Percentiles rank a stretch among this genome's conserved stretches.
phyloP scores from a whole-genome alignment of 2,113 vertebrate genomes.

The Crotalus helleri region DNA sequence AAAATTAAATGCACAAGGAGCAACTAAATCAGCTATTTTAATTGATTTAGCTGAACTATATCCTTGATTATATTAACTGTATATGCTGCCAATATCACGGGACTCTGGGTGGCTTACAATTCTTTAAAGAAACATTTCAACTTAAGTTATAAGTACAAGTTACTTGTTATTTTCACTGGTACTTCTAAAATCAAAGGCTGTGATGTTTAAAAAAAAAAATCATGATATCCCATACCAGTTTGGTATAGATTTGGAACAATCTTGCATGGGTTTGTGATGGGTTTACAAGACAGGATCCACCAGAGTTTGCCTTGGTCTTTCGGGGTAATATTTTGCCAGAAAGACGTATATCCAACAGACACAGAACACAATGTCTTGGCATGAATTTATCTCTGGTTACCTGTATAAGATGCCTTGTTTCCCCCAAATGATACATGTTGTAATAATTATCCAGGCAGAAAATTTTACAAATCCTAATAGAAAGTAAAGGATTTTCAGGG shows the following conservation, averaged over 20 bases:
- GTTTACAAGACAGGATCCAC: neutral
- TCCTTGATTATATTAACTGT: neutral
- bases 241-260: neutral
- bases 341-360: neutral
- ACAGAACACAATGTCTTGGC: neutral
- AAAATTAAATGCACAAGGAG: neutral
- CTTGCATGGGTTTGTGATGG: neutral
- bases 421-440: neutral
- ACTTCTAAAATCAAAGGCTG: neutral
- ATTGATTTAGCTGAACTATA: neutral
- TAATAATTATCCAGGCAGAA: neutral
- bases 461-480: neutral
- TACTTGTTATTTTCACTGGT: neutral
- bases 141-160: neutral
- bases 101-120: neutral
- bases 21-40: neutral
- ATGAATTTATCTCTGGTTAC: neutral
- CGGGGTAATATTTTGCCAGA: neutral
- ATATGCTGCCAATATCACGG: neutral
- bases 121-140: neutral
- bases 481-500: neutral
- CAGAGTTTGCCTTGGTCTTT: neutral
- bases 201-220: neutral
- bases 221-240: neutral
- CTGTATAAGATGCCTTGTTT: neutral